Percentiles rank a stretch among this genome's conserved stretches.
These are phyloP conservation scores for Drosophila pachea DNA, from an alignment of 1,140 invertebrate genomes.

Conservation along the genomic window DNA sequence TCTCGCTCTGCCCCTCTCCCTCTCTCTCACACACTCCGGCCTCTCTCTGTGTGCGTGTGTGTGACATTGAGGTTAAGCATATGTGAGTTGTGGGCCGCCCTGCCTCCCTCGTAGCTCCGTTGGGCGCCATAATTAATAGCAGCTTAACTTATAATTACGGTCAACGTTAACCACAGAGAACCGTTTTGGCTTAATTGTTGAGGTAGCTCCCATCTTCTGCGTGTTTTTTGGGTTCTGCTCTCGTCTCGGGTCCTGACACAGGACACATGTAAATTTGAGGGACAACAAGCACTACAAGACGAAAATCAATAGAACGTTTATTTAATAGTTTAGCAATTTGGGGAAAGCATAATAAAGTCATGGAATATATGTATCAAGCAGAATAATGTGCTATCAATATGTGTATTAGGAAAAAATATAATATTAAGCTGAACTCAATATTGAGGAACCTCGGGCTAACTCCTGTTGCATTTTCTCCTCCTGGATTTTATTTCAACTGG, in stretches of 20 bases:
- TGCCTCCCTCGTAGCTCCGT: slow-evolving; percentile 26
- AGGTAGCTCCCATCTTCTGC: slow-evolving; percentile 43
- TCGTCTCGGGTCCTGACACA: neutral
- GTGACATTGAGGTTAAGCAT: slow-evolving; percentile 44
- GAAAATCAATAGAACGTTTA: slow-evolving; percentile 19
- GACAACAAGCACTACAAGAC: neutral
- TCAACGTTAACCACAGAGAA: slow-evolving; percentile 68
- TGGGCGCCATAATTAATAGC: slow-evolving; percentile 74
- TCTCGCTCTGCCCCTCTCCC: neutral
- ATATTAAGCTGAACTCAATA: no score
- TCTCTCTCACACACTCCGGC: neutral
- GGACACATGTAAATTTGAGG: slow-evolving; percentile 32
- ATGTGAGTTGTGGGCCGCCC: slow-evolving; percentile 28
- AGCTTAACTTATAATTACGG: slow-evolving; percentile 76
- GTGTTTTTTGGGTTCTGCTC: neutral
- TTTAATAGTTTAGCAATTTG: neutral
- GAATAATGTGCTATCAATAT: no score
- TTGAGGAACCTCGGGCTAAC: no score
- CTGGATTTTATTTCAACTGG: no score
- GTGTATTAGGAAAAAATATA: no score
- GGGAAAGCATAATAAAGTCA: no score
- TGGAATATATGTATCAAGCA: no score
- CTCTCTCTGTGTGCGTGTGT: slow-evolving; percentile 15
- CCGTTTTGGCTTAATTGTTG: slow-evolving; percentile 73
- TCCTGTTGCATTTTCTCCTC: no score